These are phyloP conservation scores for Chymomyza amoena DNA, from an alignment of 2,888 invertebrate genomes.

Conservation along the genomic window DNA sequence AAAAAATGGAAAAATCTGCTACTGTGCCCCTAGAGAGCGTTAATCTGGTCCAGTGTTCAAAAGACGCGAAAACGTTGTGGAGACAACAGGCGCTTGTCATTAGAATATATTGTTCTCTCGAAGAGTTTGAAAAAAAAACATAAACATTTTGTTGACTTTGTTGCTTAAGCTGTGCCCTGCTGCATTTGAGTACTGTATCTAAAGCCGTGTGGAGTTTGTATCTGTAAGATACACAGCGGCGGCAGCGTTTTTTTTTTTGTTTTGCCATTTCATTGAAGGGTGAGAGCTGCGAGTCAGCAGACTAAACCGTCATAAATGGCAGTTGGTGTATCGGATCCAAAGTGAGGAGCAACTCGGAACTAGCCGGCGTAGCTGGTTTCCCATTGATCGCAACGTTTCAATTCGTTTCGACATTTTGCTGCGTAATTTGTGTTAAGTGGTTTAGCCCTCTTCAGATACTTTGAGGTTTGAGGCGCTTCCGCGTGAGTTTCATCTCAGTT, in stretches of 20 bases:
- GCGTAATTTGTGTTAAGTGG: constrained; percentile 77
- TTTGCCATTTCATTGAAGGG: constrained; percentile 60
- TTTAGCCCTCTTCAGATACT: constrained; percentile 67
- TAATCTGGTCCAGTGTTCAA: constrained; percentile 51
- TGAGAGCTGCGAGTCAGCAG: neutral
- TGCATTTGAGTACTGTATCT: neutral
- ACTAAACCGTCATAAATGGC: constrained; percentile 43
- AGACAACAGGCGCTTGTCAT: constrained; percentile 62
- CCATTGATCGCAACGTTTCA: constrained; percentile 68
- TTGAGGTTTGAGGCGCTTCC: constrained; percentile 40
- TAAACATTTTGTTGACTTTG: constrained; percentile 53
- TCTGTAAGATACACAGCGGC: constrained; percentile 33
- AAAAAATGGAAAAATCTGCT: neutral
- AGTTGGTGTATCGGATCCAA: constrained; percentile 26
- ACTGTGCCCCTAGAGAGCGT: constrained; percentile 10
- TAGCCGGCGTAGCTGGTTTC: constrained; percentile 21
- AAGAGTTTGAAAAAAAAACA: neutral
- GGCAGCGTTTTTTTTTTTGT: constrained; percentile 11
- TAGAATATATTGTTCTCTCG: constrained; percentile 64
- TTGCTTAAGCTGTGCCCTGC: constrained; percentile 29
- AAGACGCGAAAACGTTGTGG: neutral
- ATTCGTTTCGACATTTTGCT: constrained; percentile 74
- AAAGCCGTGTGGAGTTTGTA: constrained; percentile 14
- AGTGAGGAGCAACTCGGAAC: neutral
- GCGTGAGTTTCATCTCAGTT: constrained; percentile 21